Base-by-base conservation (phyloP, 2,113 vertebrate genomes). In the Engystomops pustulosus region DNA sequence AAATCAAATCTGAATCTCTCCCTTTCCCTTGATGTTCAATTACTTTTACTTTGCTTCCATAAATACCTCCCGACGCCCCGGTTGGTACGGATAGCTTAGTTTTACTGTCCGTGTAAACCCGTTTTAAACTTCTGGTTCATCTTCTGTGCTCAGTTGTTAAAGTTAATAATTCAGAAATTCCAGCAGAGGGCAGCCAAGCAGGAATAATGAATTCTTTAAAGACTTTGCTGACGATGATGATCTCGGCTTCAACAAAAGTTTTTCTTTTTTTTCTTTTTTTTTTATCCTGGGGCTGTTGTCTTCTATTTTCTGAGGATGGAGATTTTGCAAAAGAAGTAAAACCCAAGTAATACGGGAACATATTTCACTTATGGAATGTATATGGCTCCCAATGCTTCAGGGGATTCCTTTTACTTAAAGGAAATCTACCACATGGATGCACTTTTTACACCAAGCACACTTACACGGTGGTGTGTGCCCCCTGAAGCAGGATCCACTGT, bases 171-270 rank as follows among this genome's bases (percentile, higher is more conserved):
- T 32, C 87, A 45, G 83, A 84, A 92, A 45, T 87, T 90, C 94
- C 94, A 94, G 92, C 91, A 95, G 94, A 94, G 93, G 93, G 94
- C 94, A 90, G 92, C 90, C 93, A 89, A 94, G 92, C 93, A 93
- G 89, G 94, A 94, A 89, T 89, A 94, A 95, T 94, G 90, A 89
- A 80, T 86, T 87, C 86, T 86, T 60, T 86, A 86, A 85, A 88
- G 83, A 49, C 51, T 72, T 75, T 36, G 32, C 55, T 45, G 53
- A 44, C 53, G 44, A 45, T 67, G 55, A 75, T 34, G 27, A 83
- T 60, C 60, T 68, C 32, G 30, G 47, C 30, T 77, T 36, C 27
- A 18, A 68, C 60, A 75, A 82, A 67, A 72, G 45, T 71, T 65
- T 65, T 47, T 47, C 9, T 4, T 41, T 41, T 41, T 41, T 41